A percentile compares a stretch with the other conserved stretches of the same genome.
phyloP scores from a whole-genome alignment of 2,797 vertebrate genomes.

The Propithecus deckenii region DNA sequence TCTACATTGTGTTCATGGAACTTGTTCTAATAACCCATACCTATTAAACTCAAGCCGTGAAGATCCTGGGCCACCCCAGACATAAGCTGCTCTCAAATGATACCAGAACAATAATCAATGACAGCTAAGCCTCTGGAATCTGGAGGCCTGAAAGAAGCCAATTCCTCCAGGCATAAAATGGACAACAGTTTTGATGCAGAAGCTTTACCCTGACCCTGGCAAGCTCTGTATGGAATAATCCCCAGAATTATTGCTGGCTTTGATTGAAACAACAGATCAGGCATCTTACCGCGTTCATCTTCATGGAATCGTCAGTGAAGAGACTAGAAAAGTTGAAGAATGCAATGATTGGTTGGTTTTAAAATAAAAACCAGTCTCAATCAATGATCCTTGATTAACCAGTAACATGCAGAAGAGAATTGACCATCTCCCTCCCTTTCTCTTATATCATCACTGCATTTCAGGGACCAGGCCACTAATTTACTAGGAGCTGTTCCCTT shows the following conservation, averaged over 20 bases:
- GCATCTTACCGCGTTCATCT: not conserved
- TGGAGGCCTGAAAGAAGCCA: not conserved
- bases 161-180: slow-evolving; percentile 17
- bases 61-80: not conserved
- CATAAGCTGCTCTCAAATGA: slow-evolving; percentile 37
- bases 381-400: not conserved
- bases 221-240: slow-evolving; percentile 19
- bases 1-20: slow-evolving; percentile 10
- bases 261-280: slow-evolving; percentile 19
- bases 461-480: not conserved
- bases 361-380: slow-evolving; percentile 60
- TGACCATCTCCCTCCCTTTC: not conserved
- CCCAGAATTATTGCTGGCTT: slow-evolving; percentile 26
- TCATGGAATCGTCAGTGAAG: not conserved
- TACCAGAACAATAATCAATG: slow-evolving; percentile 44
- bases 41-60: slow-evolving; percentile 5
- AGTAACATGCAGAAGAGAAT: not conserved
- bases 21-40: slow-evolving; percentile 40
- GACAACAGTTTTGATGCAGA: not conserved
- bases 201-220: not conserved
- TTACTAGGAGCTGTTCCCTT: not conserved
- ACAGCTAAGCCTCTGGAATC: slow-evolving; percentile 42
- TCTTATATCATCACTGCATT: slow-evolving; percentile 22
- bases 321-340: slow-evolving; percentile 21
- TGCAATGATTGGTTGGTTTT: not conserved